Conservation (phyloP, 2,888 invertebrate genomes). For the Isotomurus palustris region DNA sequence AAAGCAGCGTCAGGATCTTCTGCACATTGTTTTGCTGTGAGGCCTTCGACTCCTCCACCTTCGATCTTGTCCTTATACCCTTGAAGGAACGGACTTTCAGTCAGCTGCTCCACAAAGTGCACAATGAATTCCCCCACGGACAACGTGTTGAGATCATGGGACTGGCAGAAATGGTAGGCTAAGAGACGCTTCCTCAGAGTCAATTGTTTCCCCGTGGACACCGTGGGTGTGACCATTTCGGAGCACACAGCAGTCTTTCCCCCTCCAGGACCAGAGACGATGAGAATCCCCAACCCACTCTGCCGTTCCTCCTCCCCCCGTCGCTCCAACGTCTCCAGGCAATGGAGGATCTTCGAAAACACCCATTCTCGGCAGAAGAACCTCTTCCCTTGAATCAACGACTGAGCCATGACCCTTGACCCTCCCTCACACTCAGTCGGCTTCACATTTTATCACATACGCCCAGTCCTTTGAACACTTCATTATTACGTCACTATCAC, state of each 20-base stretch:
- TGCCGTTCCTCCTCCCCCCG: slow-evolving; percentile 46
- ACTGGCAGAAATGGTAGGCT: slow-evolving; percentile 80
- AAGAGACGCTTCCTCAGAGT: slow-evolving; percentile 71
- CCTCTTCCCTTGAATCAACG: slow-evolving; percentile 52
- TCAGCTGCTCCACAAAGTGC: slow-evolving; percentile 76
- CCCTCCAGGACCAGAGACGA: slow-evolving; percentile 72
- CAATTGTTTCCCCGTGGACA: slow-evolving; percentile 57
- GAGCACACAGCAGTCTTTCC: slow-evolving; percentile 89
- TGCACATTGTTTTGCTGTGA: slow-evolving; percentile 64
- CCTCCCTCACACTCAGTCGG: not conserved
- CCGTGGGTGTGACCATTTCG: slow-evolving; percentile 68
- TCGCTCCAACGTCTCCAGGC: slow-evolving; percentile 75
- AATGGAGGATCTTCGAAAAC: slow-evolving; percentile 86
- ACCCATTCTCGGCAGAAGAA: slow-evolving; percentile 95
- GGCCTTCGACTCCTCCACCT: slow-evolving; percentile 61
- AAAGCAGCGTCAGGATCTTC: slow-evolving; percentile 87
- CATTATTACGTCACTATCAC: too few relatives aligned
- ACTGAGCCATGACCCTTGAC: not conserved
- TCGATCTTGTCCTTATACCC: slow-evolving; percentile 74
- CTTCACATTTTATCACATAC: too few relatives aligned
- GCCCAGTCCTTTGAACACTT: too few relatives aligned
- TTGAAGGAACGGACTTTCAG: slow-evolving; percentile 51
- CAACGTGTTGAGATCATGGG: slow-evolving; percentile 74
- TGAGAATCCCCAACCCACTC: slow-evolving; percentile 75
- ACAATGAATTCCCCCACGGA: slow-evolving; percentile 80